phyloP scores from a whole-genome alignment of 2,797 vertebrate species.

The Numenius phaeopus region DNA sequence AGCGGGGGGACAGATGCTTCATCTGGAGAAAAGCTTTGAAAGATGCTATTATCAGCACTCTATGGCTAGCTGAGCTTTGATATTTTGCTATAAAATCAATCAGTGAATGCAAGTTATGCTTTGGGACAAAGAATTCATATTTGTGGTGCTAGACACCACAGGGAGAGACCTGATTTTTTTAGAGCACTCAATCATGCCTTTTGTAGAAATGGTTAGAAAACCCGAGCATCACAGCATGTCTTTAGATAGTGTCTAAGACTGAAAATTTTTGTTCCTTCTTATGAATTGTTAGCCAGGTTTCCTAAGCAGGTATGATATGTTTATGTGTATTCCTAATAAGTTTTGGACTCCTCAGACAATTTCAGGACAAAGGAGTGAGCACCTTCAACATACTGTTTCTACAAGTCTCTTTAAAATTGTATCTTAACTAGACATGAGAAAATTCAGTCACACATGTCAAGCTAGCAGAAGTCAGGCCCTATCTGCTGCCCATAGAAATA shows the following conservation, averaged over 20 bases:
- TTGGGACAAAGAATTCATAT: not conserved
- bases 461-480: not conserved
- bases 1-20: conserved; percentile 14
- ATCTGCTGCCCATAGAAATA: not conserved
- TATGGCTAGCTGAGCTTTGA: not conserved
- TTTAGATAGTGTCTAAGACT: not conserved
- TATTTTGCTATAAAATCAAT: conserved; percentile 13
- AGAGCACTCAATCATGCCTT: not conserved
- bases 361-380: not conserved
- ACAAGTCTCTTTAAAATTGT: not conserved
- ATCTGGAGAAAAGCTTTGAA: conserved; percentile 46
- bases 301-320: not conserved
- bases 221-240: not conserved
- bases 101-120: not conserved
- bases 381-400: not conserved
- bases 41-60: conserved; percentile 28
- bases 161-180: not conserved
- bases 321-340: not conserved
- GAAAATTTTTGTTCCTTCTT: not conserved
- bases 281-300: not conserved
- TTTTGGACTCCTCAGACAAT: not conserved
- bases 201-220: not conserved
- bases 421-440: not conserved
- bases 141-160: not conserved
- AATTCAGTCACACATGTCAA: not conserved